A percentile compares a stretch with the other conserved stretches of the same genome.
Evolutionary conservation across 1,140 invertebrate genomes (phyloP).

Genomic region (Cardiocondyla obscurior): DNA sequence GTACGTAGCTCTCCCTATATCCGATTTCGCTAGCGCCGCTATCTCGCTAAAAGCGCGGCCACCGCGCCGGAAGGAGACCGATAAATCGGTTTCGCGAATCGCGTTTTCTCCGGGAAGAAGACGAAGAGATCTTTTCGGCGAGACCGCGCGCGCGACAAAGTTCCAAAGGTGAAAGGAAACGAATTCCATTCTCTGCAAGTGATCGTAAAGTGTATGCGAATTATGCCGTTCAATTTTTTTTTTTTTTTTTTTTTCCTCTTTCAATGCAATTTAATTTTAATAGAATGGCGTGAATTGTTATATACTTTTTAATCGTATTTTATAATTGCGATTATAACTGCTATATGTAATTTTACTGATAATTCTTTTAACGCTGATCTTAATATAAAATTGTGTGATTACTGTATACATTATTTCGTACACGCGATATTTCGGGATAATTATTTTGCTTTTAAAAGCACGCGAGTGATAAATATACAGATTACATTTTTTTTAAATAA

Average conservation of each 20-base stretch:
- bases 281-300: neutral
- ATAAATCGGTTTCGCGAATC: constrained; percentile 40
- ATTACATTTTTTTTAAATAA: neutral
- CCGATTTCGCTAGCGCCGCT: constrained; percentile 33
- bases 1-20: constrained; percentile 13
- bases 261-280: neutral
- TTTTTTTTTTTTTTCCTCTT: neutral
- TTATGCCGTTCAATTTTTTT: neutral
- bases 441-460: neutral
- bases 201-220: neutral
- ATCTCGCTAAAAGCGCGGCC: constrained; percentile 35
- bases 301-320: neutral
- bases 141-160: neutral
- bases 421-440: neutral
- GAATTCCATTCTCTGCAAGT: neutral
- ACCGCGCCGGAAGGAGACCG: constrained; percentile 5
- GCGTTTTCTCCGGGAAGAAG: constrained; percentile 14
- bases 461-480: neutral
- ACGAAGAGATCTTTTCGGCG: neutral
- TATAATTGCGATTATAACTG: neutral
- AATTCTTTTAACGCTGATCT: neutral
- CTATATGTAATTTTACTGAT: neutral
- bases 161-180: neutral
- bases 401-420: neutral
- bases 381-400: neutral